Percentiles rank a stretch among this genome's conserved stretches.
phyloP scores from a whole-genome alignment of 2,888 invertebrate species.

The Pasiphila rectangulata region DNA sequence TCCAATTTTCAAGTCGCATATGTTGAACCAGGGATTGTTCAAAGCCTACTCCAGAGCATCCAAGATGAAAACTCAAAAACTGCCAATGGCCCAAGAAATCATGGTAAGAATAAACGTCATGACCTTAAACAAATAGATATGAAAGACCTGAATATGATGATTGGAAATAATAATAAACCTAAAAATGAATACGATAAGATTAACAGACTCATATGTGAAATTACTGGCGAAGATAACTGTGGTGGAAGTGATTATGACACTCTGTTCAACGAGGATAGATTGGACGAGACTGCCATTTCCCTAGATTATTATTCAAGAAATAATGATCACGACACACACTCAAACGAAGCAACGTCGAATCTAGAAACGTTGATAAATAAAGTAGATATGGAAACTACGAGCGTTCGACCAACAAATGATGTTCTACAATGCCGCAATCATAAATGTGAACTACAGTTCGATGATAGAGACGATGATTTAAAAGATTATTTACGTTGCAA shows the following conservation, averaged over 20 bases:
- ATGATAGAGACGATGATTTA: constrained; percentile 1
- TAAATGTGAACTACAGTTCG: constrained; percentile 14
- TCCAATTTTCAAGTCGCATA: not conserved
- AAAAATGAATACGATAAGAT: not conserved
- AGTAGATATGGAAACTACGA: constrained; percentile 24
- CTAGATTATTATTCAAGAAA: no score
- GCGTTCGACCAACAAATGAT: not conserved
- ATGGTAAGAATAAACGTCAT: no score
- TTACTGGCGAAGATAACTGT: constrained; percentile 8
- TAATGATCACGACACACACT: no score
- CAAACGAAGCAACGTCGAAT: constrained; percentile 23
- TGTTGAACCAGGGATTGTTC: no score
- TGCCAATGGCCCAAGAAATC: no score
- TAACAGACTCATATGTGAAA: constrained; percentile 8
- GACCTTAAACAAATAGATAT: no score
- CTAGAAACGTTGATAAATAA: constrained; percentile 34
- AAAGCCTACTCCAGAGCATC: constrained; percentile 6
- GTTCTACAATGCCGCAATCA: constrained; percentile 4
- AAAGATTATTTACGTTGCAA: constrained; percentile 8
- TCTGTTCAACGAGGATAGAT: not conserved
- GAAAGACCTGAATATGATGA: no score
- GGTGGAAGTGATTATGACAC: not conserved
- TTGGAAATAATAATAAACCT: no score
- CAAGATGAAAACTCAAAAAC: no score
- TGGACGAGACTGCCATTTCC: no score